These are phyloP conservation scores for Lasiurus borealis DNA, from an alignment of 2,113 vertebrate genomes.

Conservation along the genomic window DNA sequence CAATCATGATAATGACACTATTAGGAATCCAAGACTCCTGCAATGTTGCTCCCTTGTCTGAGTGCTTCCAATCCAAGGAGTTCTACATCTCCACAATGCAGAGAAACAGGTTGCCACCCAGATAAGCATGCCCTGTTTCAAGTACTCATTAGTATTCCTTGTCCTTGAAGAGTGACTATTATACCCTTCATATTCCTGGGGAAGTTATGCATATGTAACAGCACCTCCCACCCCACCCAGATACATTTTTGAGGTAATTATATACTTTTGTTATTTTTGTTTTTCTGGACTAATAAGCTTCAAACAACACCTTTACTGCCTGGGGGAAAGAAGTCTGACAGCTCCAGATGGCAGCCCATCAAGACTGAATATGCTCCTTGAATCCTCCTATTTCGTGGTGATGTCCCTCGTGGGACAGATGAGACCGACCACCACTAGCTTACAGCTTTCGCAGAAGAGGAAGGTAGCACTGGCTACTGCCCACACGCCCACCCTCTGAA, in stretches of 20 bases:
- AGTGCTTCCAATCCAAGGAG: not conserved
- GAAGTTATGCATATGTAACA: conserved; percentile 62
- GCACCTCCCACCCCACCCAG: conserved; percentile 48
- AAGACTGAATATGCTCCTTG: not conserved
- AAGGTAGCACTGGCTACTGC: not conserved
- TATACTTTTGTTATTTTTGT: conserved; percentile 44
- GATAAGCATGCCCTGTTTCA: not conserved
- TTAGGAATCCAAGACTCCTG: not conserved
- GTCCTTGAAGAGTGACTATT: conserved; percentile 68
- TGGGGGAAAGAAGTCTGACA: conserved; percentile 43
- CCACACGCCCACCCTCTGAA: not conserved
- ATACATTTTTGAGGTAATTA: conserved; percentile 68
- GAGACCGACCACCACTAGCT: not conserved
- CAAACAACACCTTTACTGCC: conserved; percentile 70
- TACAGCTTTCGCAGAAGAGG: not conserved
- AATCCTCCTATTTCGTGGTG: not conserved
- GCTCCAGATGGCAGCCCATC: conserved; percentile 69
- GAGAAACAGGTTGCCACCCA: not conserved
- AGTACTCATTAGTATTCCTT: conserved; percentile 42
- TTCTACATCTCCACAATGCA: not conserved
- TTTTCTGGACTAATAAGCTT: conserved; percentile 74
- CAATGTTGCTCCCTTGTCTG: not conserved
- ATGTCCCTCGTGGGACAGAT: not conserved
- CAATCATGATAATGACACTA: not conserved
- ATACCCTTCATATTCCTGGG: conserved; percentile 71